These are phyloP conservation scores for Micromesistius poutassou DNA, from an alignment of 2,797 vertebrate genomes.

Conservation along the genomic window DNA sequence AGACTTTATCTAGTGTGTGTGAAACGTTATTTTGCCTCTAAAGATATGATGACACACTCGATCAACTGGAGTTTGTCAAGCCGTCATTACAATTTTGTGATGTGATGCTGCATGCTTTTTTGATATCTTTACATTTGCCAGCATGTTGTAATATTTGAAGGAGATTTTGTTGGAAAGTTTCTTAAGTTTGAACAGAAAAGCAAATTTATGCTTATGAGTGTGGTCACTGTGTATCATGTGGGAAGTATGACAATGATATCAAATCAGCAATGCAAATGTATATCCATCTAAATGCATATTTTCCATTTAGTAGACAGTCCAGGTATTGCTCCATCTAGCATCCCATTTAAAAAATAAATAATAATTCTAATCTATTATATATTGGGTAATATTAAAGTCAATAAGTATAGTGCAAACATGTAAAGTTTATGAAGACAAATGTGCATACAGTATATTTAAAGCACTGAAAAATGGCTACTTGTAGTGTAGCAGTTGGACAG, in stretches of 20 bases:
- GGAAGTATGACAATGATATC: too few relatives aligned
- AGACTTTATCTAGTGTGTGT: constrained; percentile 26
- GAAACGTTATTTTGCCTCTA: constrained; percentile 45
- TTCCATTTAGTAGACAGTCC: too few relatives aligned
- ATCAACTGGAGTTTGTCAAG: constrained; percentile 8
- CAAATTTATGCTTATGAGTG: too few relatives aligned
- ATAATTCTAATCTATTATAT: too few relatives aligned
- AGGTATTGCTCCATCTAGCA: too few relatives aligned
- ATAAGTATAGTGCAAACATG: background rate
- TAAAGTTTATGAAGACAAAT: background rate
- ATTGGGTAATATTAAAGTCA: background rate
- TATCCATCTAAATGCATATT: too few relatives aligned
- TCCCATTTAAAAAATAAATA: too few relatives aligned
- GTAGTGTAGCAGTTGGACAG: constrained; percentile 46
- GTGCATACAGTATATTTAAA: background rate
- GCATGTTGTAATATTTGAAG: constrained; percentile 17
- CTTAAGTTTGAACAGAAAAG: too few relatives aligned
- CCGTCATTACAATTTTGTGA: constrained; percentile 4
- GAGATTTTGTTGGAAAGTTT: background rate
- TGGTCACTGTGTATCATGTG: too few relatives aligned
- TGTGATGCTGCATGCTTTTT: background rate
- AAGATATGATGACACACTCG: constrained; percentile 29
- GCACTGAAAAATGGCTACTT: background rate
- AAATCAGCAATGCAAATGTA: too few relatives aligned
- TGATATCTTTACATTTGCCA: constrained; percentile 18